Conservation (phyloP, 2,888 invertebrate species). For the Zele albiditarsus region DNA sequence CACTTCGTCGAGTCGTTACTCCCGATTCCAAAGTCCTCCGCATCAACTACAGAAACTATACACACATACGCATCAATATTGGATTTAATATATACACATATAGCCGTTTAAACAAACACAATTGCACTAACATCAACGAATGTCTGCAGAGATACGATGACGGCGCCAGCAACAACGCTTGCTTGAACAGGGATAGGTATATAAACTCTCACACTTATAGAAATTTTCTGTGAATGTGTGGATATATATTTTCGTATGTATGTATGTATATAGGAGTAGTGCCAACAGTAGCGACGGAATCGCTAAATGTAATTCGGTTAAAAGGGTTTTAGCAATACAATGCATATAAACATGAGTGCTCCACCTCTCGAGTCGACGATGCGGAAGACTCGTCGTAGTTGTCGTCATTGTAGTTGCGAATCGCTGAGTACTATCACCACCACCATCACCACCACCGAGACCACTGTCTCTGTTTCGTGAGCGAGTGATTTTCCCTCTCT, state of each 20-base stretch:
- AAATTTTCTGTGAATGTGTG: neutral
- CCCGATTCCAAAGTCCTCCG: slow-evolving; percentile 1
- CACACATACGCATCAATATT: slow-evolving; percentile 7
- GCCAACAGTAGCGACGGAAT: slow-evolving; percentile 60
- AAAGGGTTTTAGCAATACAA: slow-evolving; percentile 73
- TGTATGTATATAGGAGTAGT: slow-evolving; percentile 53
- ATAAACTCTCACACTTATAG: slow-evolving; percentile 1
- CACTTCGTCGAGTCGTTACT: slow-evolving; percentile 15
- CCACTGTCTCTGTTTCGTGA: neutral
- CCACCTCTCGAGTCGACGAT: slow-evolving; percentile 55
- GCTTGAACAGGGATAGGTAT: slow-evolving; percentile 1
- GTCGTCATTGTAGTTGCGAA: slow-evolving; percentile 6
- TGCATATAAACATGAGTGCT: slow-evolving; percentile 72
- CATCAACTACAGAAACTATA: slow-evolving; percentile 17
- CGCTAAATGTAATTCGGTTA: slow-evolving; percentile 72
- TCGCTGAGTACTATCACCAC: neutral
- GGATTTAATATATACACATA: neutral
- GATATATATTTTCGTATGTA: slow-evolving; percentile 9
- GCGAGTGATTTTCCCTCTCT: slow-evolving; percentile 5
- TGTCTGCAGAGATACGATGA: slow-evolving; percentile 19
- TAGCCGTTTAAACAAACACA: neutral
- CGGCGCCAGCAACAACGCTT: slow-evolving; percentile 27
- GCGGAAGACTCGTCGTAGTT: slow-evolving; percentile 43
- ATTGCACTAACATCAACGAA: neutral
- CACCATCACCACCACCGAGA: slow-evolving; percentile 36